Percentiles rank a stretch among this genome's conserved stretches.
phyloP scores from a whole-genome alignment of 2,797 vertebrate species.

The Sebastes diaconus region DNA sequence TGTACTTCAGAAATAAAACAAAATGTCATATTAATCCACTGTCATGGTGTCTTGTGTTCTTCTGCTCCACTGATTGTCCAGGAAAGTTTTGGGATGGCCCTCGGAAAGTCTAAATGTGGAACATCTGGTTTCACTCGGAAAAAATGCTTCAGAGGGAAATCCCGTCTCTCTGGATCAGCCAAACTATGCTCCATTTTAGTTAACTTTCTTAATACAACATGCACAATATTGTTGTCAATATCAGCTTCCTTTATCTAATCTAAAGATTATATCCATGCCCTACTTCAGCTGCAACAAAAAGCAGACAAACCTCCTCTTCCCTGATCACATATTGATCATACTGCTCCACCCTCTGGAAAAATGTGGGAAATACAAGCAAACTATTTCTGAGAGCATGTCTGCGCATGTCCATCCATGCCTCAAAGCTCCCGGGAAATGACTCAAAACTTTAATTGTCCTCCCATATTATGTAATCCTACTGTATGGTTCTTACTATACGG shows the following conservation, averaged over 20 bases:
- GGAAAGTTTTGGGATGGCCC: slow-evolving; percentile 13
- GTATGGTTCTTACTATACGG: neutral
- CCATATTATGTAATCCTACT: neutral
- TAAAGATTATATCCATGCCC: neutral
- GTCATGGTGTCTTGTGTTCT: neutral
- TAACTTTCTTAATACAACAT: neutral
- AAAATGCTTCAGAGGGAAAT: slow-evolving; percentile 16
- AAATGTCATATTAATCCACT: neutral
- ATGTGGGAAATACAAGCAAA: neutral
- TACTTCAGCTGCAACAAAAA: neutral
- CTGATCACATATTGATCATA: too few species aligned
- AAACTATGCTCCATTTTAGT: neutral
- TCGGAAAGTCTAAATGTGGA: neutral
- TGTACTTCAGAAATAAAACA: slow-evolving; percentile 28
- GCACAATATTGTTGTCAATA: neutral
- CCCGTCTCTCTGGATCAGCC: neutral
- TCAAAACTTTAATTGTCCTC: neutral
- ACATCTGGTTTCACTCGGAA: slow-evolving; percentile 67
- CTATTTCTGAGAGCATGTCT: neutral
- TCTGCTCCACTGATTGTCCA: neutral
- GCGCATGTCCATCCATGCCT: neutral
- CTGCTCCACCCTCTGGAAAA: slow-evolving; percentile 35
- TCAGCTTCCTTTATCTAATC: neutral
- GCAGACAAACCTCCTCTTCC: neutral
- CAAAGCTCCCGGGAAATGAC: neutral